Evolutionary conservation across 1,140 invertebrate species (phyloP).

Genomic region (Tetragnatha versicolor): DNA sequence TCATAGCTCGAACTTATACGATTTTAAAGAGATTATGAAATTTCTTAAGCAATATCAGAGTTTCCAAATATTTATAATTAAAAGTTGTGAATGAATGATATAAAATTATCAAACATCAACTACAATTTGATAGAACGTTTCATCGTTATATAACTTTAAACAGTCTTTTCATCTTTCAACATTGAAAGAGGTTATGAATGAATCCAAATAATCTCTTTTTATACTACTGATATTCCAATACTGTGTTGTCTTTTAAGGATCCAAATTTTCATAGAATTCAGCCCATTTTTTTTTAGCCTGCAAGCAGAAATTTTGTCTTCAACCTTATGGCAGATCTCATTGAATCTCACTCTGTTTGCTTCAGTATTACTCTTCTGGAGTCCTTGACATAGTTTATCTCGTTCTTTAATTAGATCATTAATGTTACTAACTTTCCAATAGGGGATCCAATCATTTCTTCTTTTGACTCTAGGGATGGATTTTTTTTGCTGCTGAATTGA

Average conservation of each 20-base stretch:
- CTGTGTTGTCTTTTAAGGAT: not conserved
- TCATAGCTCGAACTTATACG: too few species aligned
- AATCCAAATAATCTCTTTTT: too few species aligned
- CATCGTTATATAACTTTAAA: too few species aligned
- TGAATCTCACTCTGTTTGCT: constrained; percentile 2
- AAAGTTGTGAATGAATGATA: too few species aligned
- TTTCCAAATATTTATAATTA: too few species aligned
- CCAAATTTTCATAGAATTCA: not conserved
- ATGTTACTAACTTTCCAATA: constrained; percentile 4
- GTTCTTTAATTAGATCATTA: not conserved
- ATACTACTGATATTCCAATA: constrained; percentile 1
- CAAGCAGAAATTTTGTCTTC: not conserved
- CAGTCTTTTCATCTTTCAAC: too few species aligned
- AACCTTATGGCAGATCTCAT: not conserved
- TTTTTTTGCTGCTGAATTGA: not conserved
- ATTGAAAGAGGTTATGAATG: too few species aligned
- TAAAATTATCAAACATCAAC: too few species aligned
- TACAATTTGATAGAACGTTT: too few species aligned
- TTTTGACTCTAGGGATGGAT: not conserved
- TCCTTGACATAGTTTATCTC: not conserved
- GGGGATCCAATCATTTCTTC: not conserved
- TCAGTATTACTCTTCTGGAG: not conserved
- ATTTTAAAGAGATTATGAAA: too few species aligned
- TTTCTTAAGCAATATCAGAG: too few species aligned
- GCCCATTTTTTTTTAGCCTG: not conserved